A percentile compares a stretch with the other conserved stretches of the same genome.
phyloP scores from a whole-genome alignment of 30 jellyfish, hydroid and myxozoan genomes.

The Turritopsis rubra region DNA sequence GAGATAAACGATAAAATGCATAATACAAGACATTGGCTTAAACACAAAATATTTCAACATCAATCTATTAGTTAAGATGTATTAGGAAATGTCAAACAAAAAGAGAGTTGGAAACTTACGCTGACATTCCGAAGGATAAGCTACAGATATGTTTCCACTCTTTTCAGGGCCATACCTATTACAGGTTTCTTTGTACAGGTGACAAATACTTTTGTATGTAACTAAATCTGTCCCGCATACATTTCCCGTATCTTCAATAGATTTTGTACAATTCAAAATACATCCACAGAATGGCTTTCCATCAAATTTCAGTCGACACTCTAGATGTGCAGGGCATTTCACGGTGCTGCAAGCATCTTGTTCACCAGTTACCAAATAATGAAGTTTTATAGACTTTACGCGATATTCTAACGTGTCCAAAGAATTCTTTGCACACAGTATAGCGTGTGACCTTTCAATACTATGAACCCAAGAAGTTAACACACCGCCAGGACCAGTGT shows the following conservation, averaged over 20 bases:
- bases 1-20: no score
- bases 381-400: not conserved
- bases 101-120: not conserved
- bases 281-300: conserved; percentile 13
- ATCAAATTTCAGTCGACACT: not conserved
- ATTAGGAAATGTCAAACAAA: not conserved
- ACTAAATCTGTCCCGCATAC: conserved; percentile 14
- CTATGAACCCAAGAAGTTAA: not conserved
- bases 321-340: conserved; percentile 1
- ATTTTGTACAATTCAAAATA: not conserved
- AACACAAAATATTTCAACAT: not conserved
- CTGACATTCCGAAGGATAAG: conserved; percentile 3
- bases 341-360: not conserved
- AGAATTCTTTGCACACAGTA: not conserved
- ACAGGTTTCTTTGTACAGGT: not conserved
- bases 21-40: not conserved
- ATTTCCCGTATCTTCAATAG: not conserved
- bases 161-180: conserved; percentile 1
- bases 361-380: conserved; percentile 8
- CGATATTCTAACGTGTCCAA: not conserved
- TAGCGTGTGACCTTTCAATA: not conserved
- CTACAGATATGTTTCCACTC: not conserved
- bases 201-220: conserved; percentile 7
- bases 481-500: not conserved
- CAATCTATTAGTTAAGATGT: no score